phyloP scores from a whole-genome alignment of 1,140 invertebrate genomes.

The Euglossa dilemma region DNA sequence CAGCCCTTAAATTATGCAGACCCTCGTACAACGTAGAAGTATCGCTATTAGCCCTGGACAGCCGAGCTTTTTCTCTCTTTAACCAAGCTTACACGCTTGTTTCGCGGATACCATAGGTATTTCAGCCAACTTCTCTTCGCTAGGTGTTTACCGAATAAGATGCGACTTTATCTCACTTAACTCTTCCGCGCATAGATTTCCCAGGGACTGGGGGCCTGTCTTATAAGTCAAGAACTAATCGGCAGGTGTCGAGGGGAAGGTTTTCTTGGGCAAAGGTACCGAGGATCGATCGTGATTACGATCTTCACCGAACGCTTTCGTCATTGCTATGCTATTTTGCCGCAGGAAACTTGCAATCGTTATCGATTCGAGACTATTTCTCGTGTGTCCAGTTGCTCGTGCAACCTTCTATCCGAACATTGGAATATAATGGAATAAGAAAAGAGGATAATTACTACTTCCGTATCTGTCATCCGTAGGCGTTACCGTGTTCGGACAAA shows the following conservation, averaged over 20 bases:
- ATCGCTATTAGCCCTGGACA: not conserved
- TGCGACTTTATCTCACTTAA: not conserved
- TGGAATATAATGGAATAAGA: too few species aligned
- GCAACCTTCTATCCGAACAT: too few species aligned
- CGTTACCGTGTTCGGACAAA: not conserved
- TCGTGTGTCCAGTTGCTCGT: too few species aligned
- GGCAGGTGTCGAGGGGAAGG: not conserved
- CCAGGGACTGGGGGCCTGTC: not conserved
- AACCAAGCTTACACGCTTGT: not conserved
- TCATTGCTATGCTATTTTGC: constrained; percentile 29
- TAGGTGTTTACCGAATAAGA: not conserved
- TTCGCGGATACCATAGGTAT: not conserved
- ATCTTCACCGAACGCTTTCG: constrained; percentile 12
- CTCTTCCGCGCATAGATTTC: not conserved
- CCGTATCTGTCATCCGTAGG: not conserved
- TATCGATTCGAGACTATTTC: not conserved
- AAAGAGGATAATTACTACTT: not conserved
- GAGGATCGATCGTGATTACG: constrained; percentile 32
- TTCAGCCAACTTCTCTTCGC: not conserved
- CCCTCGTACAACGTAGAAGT: constrained; percentile 7
- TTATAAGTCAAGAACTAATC: not conserved
- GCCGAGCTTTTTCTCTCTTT: constrained; percentile 1
- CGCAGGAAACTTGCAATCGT: not conserved
- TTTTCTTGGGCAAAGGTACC: not conserved
- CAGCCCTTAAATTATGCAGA: constrained; percentile 53